These are phyloP conservation scores for Drosophila auraria DNA, from an alignment of 1,140 invertebrate genomes.

Conservation along the genomic window DNA sequence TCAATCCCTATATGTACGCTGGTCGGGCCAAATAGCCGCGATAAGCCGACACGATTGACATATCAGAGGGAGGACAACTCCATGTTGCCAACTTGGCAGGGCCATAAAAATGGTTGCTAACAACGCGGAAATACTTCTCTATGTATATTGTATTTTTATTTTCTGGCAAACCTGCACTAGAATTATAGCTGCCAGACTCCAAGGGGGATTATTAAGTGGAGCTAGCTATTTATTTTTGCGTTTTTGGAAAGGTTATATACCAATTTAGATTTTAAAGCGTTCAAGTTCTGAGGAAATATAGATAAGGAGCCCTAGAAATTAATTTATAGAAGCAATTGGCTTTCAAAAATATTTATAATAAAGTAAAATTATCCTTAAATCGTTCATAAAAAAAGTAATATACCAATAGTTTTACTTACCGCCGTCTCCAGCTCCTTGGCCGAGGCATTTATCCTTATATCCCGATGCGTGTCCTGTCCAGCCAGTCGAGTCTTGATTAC, in stretches of 20 bases:
- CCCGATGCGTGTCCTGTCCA: slow-evolving; percentile 87
- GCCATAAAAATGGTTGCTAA: slow-evolving; percentile 43
- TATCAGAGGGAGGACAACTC: slow-evolving; percentile 35
- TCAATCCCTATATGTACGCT: slow-evolving; percentile 3
- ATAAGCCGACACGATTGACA: slow-evolving; percentile 62
- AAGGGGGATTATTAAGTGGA: slow-evolving; percentile 1
- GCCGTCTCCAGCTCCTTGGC: slow-evolving; percentile 87
- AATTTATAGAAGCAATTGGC: too few species aligned
- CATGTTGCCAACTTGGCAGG: slow-evolving; percentile 51
- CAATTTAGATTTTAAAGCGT: neutral
- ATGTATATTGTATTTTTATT: neutral
- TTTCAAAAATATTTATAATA: too few species aligned
- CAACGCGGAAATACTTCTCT: slow-evolving; percentile 19
- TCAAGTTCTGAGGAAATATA: neutral
- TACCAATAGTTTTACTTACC: slow-evolving; percentile 84
- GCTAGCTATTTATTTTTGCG: neutral
- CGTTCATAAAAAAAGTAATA: neutral
- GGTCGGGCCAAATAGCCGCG: slow-evolving; percentile 37
- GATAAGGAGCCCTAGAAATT: too few species aligned
- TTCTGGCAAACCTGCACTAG: slow-evolving; percentile 9
- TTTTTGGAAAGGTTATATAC: neutral
- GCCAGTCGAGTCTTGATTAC: slow-evolving; percentile 90
- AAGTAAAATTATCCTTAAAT: neutral
- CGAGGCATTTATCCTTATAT: slow-evolving; percentile 88
- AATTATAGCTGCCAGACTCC: slow-evolving; percentile 25